phyloP scores from a whole-genome alignment of 2,888 invertebrate genomes.

The Caenorhabditis sp. region DNA sequence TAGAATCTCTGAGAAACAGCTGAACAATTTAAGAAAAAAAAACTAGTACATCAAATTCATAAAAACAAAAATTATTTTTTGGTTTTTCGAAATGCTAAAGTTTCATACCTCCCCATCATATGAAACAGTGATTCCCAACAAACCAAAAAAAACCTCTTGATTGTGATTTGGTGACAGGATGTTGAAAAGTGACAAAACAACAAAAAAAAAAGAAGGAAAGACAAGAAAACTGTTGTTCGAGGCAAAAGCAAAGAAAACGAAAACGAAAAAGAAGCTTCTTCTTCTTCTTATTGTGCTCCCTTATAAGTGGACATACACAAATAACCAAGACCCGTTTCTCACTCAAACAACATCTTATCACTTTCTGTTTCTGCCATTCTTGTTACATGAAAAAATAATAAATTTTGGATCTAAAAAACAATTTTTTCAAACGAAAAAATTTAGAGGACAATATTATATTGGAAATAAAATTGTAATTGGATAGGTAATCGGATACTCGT shows the following conservation, averaged over 20 bases:
- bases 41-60: too few relatives aligned
- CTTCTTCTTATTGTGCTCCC: neutral
- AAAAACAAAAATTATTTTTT: too few relatives aligned
- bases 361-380: neutral
- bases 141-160: neutral
- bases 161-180: neutral
- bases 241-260: neutral
- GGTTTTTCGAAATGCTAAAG: too few relatives aligned
- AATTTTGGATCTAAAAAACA: neutral
- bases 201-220: neutral
- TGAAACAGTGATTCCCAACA: too few relatives aligned
- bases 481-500: constrained; percentile 39
- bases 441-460: constrained; percentile 4
- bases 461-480: constrained; percentile 34
- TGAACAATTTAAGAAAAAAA: too few relatives aligned
- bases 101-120: too few relatives aligned
- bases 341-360: neutral
- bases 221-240: neutral
- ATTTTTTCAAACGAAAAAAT: neutral
- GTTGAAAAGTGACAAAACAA: neutral
- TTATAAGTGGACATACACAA: neutral
- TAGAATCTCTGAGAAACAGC: too few relatives aligned
- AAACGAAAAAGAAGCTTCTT: neutral
- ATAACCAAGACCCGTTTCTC: neutral
- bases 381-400: neutral